Evolutionary conservation across 1,140 invertebrate species (phyloP).

Genomic region (Drosophila nigrodunni): DNA sequence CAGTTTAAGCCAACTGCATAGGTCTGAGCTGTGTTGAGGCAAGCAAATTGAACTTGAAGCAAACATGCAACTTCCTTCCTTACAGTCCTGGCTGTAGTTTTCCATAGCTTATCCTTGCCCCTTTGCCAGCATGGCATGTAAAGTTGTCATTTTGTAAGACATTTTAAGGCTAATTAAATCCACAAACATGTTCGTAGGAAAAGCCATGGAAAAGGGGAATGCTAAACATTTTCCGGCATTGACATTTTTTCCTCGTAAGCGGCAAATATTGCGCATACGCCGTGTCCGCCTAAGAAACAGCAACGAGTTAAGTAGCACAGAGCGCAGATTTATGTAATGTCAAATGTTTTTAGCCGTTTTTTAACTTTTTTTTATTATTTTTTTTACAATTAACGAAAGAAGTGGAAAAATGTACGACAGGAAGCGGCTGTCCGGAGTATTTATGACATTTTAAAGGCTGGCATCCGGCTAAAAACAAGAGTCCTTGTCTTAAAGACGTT

Average conservation of each 20-base stretch:
- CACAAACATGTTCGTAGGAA: slow-evolving; percentile 38
- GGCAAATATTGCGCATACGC: slow-evolving; percentile 74
- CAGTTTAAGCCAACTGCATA: slow-evolving; percentile 1
- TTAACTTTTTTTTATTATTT: neutral
- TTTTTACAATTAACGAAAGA: slow-evolving; percentile 56
- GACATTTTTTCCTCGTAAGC: slow-evolving; percentile 60
- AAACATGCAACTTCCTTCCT: slow-evolving; percentile 69
- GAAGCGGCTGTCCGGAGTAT: slow-evolving; percentile 62
- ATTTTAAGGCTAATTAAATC: slow-evolving; percentile 81
- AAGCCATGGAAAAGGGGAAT: slow-evolving; percentile 45
- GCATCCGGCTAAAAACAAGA: slow-evolving; percentile 40
- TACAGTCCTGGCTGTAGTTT: neutral
- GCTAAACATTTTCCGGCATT: slow-evolving; percentile 79
- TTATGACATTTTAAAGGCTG: slow-evolving; percentile 74
- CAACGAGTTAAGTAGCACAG: slow-evolving; percentile 24
- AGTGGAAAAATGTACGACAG: slow-evolving; percentile 22
- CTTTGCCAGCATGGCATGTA: slow-evolving; percentile 59
- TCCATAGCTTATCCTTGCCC: slow-evolving; percentile 56
- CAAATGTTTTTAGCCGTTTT: slow-evolving; percentile 14
- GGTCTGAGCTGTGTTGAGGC: slow-evolving; percentile 33
- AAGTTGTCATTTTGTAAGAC: slow-evolving; percentile 65
- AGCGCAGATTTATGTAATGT: slow-evolving; percentile 67
- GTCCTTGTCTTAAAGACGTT: slow-evolving; percentile 30
- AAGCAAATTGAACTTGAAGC: slow-evolving; percentile 75
- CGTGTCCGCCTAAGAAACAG: slow-evolving; percentile 43